A percentile compares a stretch with the other conserved stretches of the same genome.
Evolutionary conservation across 2,113 vertebrate species (phyloP).

Genomic region (Sarotherodon lohbergeri): DNA sequence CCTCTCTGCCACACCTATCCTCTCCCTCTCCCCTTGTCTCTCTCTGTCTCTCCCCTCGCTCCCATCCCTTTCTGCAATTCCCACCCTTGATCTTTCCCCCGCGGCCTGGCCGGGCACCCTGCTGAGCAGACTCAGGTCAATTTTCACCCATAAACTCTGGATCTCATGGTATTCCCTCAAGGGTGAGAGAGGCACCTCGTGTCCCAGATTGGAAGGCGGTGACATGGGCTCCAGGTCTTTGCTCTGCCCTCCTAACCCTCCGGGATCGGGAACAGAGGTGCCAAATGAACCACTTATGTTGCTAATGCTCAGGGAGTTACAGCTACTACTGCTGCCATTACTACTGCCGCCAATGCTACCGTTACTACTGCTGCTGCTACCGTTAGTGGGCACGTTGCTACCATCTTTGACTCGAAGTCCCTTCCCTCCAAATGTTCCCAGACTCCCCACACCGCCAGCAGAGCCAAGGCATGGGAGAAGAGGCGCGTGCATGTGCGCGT

Average conservation of each 20-base stretch:
- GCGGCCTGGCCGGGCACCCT: constrained; percentile 79
- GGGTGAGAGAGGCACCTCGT: constrained; percentile 82
- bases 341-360: constrained; percentile 13
- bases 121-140: constrained; percentile 83
- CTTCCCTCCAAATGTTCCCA: constrained; percentile 44
- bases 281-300: constrained; percentile 76
- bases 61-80: constrained; percentile 6
- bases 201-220: constrained; percentile 72
- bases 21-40: constrained; percentile 9
- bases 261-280: constrained; percentile 79
- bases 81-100: constrained; percentile 20
- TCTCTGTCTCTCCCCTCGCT: constrained; percentile 25
- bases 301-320: constrained; percentile 76
- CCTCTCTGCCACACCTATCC: constrained; percentile 6
- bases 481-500: constrained; percentile 40
- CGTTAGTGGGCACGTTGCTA: constrained; percentile 10
- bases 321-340: constrained; percentile 21
- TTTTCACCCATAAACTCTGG: constrained; percentile 93
- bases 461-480: constrained; percentile 34
- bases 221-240: constrained; percentile 72
- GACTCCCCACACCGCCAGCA: constrained; percentile 56
- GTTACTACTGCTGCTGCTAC: constrained; percentile 30
- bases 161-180: constrained; percentile 81
- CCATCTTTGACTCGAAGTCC: constrained; percentile 52
- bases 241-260: constrained; percentile 70